Evolutionary conservation across 2,797 vertebrate species (phyloP), one percentile per base, ranked within the genome.

Genomic region (Lacerta agilis): DNA sequence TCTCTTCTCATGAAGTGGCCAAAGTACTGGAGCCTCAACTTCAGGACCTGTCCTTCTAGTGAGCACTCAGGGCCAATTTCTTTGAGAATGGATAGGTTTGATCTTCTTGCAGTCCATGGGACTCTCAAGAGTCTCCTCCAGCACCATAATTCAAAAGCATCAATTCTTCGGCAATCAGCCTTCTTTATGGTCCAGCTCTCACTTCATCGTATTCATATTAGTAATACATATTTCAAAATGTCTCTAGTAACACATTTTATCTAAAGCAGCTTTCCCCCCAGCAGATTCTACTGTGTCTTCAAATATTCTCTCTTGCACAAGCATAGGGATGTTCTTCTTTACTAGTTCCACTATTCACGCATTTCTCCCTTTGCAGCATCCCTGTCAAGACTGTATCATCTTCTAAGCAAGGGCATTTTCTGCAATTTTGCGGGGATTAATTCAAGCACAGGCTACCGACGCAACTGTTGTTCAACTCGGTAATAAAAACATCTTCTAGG

Each of bases 201-300:
- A 73, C 0, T 64, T 41, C 13, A 75, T 5, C 1, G 0, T 3
- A 18, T 83, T n/a, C 8, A 72, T 73, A 27, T 72, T n/a, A 55
- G 49, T 33, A n/a, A 36, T 43, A 27, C 9, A 38, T 25, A 75
- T 27, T 38, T 49, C 13, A 18, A 75, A 38, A 84, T 58, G 38
- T 6, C 10, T 66, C 29, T 66, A 43, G 20, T 27, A 33, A 8
- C 43, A 9, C 1, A 4, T 0, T 27, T 0, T 17, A 15, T 23
- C 38, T n/a, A n/a, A n/a, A n/a, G 49, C 49, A 55, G 3, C 49
- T 55, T 55, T 3, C 3, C 13, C 11, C 49, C 49, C 49, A 55
- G 49, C 8, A 0, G 33, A 49, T 49, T n/a, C 8, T 71, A 67
- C 9, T 2, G 11, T 27, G 11, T 77, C 43, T 45, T 78, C 11